Evolutionary conservation across 1,140 invertebrate genomes (phyloP), one percentile per base, ranked within the genome.

Genomic region (Dinoponera quadriceps): DNA sequence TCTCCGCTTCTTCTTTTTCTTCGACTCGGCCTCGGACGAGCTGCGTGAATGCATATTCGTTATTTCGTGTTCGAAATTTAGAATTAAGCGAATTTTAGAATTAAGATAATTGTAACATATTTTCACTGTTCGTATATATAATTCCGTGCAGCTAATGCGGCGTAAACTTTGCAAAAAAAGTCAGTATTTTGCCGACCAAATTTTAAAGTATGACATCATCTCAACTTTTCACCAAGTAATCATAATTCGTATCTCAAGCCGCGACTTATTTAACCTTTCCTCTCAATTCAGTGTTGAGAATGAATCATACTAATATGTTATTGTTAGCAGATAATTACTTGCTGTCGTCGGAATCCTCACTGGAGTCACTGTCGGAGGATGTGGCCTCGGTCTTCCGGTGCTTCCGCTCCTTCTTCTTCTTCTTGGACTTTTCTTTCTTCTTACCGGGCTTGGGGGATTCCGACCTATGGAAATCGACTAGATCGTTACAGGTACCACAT

Each of bases 341-440:
- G 92, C 92, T 93, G 59, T 93, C 91, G 77, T 93, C 92, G 22
- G 92, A 91, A 63, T 92, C 91, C 18, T 93, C 93, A 62, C 92
- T 93, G 9, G 92, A 92, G 18, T 93, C 92, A 68, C 91, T 94
- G 55, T 93, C 91, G 44, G 92, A 93, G 4, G 92, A 92, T 51
- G 89, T 92, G 22, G 89, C 85, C 82, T 94, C 93, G n/a, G 82
- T 66, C 75, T 92, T 93, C 63, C 92, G 93, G 48, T 93, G 92
- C 73, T 93, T 93, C 84, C 91, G 93, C 1, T 94, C 92, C 84
- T 93, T 93, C 74, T 93, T 93, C 80, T 93, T 93, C 49, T 94
- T 94, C 66, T 94, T 94, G 1, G 93, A 90, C n/a, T 94, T 94
- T 57, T 94, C 93, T 90, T 93, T 94, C 84, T 94, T 94, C 84